Evolutionary conservation across 2,113 vertebrate species (phyloP).

Genomic region (Peromyscus californicus): DNA sequence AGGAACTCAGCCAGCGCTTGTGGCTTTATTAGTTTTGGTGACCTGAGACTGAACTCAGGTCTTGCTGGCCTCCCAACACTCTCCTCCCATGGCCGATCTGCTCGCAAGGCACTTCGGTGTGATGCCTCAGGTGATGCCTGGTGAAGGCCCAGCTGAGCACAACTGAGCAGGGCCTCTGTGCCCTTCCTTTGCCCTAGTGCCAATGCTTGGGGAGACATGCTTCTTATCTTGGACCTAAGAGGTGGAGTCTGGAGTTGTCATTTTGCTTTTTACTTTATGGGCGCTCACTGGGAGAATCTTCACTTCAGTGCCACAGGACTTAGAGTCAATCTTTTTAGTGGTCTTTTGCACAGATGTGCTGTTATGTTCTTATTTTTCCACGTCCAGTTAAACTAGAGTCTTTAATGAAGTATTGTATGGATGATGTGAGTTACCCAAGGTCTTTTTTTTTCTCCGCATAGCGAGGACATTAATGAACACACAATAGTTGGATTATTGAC

Average conservation of each 20-base stretch:
- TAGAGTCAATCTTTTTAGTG: neutral
- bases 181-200: neutral
- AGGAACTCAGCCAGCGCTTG: neutral
- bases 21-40: neutral
- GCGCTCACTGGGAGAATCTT: neutral
- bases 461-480: neutral
- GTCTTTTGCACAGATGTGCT: neutral
- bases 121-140: rapidly evolving
- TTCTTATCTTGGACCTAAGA: neutral
- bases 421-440: neutral
- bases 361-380: neutral
- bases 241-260: rapidly evolving
- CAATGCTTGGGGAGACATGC: neutral
- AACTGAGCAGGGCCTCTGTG: rapidly evolving
- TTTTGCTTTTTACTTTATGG: neutral
- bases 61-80: neutral
- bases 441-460: neutral
- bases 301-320: neutral
- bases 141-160: neutral
- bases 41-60: neutral
- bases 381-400: neutral
- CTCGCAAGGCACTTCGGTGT: rapidly evolving
- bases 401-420: neutral
- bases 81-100: rapidly evolving
- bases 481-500: neutral